Percentiles rank a stretch among this genome's conserved stretches.
These are phyloP conservation scores for Leptopilina drosophilae DNA, from an alignment of 2,888 invertebrate genomes.

Conservation along the genomic window DNA sequence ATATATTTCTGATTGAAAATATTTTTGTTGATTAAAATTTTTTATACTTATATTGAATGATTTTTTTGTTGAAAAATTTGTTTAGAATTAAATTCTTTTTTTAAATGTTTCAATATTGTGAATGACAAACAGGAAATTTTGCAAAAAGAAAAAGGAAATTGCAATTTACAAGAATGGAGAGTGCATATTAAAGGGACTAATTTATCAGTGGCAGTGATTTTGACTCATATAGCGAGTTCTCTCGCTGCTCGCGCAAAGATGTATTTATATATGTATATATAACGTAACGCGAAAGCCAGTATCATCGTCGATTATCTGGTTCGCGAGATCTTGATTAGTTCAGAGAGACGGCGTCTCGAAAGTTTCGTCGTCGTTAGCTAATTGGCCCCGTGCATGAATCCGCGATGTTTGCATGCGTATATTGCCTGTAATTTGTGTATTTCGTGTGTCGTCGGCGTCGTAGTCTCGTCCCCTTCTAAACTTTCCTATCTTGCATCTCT, in stretches of 20 bases:
- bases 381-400: constrained; percentile 66
- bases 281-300: constrained; percentile 49
- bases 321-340: constrained; percentile 69
- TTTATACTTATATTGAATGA: no score
- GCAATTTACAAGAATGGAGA: no score
- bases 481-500: constrained; percentile 32
- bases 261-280: no score
- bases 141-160: no score
- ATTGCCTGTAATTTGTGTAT: constrained; percentile 61
- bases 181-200: neutral
- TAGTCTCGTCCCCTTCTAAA: constrained; percentile 29
- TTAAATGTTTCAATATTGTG: no score
- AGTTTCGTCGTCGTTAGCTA: constrained; percentile 70
- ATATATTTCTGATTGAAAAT: no score
- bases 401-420: constrained; percentile 64
- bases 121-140: no score
- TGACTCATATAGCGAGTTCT: neutral
- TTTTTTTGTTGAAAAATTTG: no score
- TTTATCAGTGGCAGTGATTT: constrained; percentile 12
- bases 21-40: no score
- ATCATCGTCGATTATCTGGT: constrained; percentile 68
- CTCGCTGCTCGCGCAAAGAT: neutral
- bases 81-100: no score
- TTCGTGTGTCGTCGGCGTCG: constrained; percentile 52
- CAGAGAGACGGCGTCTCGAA: constrained; percentile 65